Evolutionary conservation across 2,113 vertebrate species (phyloP).

Genomic region (Chascanopsetta lugubris): DNA sequence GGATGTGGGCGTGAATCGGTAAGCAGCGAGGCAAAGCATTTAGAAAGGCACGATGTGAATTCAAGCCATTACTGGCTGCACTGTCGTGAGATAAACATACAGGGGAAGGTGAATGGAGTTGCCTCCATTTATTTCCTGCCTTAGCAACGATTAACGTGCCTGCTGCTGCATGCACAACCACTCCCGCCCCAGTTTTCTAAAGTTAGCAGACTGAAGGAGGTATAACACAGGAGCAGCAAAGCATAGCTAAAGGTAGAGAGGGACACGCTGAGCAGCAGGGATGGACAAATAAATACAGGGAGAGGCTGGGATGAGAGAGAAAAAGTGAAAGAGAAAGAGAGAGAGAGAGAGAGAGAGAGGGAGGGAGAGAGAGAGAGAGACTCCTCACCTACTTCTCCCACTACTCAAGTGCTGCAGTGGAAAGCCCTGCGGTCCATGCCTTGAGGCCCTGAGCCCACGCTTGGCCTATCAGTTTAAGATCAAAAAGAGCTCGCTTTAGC

Average conservation of each 20-base stretch:
- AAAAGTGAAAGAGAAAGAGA: slow-evolving; percentile 11
- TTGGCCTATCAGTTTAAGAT: slow-evolving; percentile 80
- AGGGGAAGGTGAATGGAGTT: neutral
- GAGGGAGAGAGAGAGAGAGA: slow-evolving; percentile 21
- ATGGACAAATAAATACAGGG: slow-evolving; percentile 62
- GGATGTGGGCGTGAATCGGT: too few relatives aligned
- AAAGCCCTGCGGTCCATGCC: slow-evolving; percentile 73
- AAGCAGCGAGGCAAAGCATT: too few relatives aligned
- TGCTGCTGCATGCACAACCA: slow-evolving; percentile 40
- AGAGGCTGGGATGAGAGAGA: slow-evolving; percentile 25
- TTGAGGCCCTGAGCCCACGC: slow-evolving; percentile 74
- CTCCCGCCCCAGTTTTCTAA: slow-evolving; percentile 72
- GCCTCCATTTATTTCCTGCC: slow-evolving; percentile 29
- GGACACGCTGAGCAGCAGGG: slow-evolving; percentile 45
- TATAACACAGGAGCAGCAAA: slow-evolving; percentile 72
- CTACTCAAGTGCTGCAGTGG: slow-evolving; percentile 57
- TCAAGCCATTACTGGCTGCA: too few relatives aligned
- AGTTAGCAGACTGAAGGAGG: slow-evolving; percentile 70
- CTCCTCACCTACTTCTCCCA: slow-evolving; percentile 59
- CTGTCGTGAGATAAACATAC: neutral
- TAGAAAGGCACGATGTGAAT: too few relatives aligned
- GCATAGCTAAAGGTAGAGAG: slow-evolving; percentile 70
- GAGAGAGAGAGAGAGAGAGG: slow-evolving; percentile 6
- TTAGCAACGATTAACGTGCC: slow-evolving; percentile 34
- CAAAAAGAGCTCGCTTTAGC: slow-evolving; percentile 77